Base-by-base conservation (phyloP, 2,113 vertebrate species). In the Megaleporinus macrocephalus region DNA sequence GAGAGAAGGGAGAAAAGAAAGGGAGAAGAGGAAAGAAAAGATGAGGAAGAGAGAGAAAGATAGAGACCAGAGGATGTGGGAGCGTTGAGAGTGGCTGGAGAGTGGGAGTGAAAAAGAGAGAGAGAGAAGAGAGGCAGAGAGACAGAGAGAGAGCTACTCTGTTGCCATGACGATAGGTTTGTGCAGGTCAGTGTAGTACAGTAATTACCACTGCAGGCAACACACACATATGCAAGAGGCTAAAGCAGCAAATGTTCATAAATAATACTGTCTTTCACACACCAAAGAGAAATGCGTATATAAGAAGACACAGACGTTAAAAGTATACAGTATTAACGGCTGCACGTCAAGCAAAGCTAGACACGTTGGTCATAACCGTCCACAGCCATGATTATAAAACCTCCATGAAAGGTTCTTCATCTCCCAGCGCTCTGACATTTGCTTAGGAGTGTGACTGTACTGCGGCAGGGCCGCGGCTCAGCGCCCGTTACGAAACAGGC, bases 91-190 rank as follows among this genome's bases (percentile, higher is more conserved):
- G n/a, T 29, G 22, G 29, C n/a, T 22, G n/a, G 88, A 73, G 26
- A 20, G 65, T 55, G 51, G 70, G 41, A 80, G 55, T 49, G 15
- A 36, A n/a, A 57, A 49, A 68, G 26, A 49, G 70, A 13, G 51
- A 26, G 30, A 61, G 68, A 29, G 68, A 51, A 62, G 24, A 22
- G 76, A 66, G 63, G 44, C 24, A 53, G 75, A 76, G 53, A 41
- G 66, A 65, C 16, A 63, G 47, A 47, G 41, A 53, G 73, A 79
- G n/a, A 66, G 79, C 76, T 82, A 82, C 75, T 82, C 61, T 82
- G 87, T 89, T 90, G 84, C 86, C 78, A 90, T 87, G 88, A 76
- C 69, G 22, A 88, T 76, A 36, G n/a, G 16, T 73, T 81, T 73
- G 76, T 72, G 59, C 77, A 83, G 73, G 76, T 85, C 82, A 83